Base-by-base conservation (phyloP, 2,113 vertebrate genomes). In the Corythoichthys haematopterus region DNA sequence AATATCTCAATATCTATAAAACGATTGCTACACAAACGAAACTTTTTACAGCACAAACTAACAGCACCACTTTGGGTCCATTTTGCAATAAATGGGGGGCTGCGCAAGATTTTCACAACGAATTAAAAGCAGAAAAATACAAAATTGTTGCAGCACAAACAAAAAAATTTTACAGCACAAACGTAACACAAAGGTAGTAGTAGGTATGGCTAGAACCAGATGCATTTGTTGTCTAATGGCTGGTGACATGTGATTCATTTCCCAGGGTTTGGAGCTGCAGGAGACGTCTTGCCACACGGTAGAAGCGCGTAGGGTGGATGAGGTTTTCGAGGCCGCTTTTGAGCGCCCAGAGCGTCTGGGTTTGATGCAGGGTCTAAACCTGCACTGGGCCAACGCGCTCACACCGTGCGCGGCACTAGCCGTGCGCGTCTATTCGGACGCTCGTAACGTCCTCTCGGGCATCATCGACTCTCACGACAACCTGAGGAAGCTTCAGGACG, bases 261-360 rank as follows among this genome's bases (percentile, higher is more conserved):
- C 73, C 70, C 80, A 99, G 96, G 97, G 97, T 3, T 82, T 98
- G 70, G 97, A 99, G 90, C 88, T 99, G 60, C 96, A 98, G 86
- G 97, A 98, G 87, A 99, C 97, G 0, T 98, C 97, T 7, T 98
- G 97, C 79, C 97, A 99, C 78, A 94, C 96, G 4, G 95, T 94
- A 72, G 97, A 99, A 90, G 97, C 96, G 38, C 93, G 90, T 68
- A 90, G 93, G 78, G 95, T 99, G 60, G 96, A 98, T 65, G 96
- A 99, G 85, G 92, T 99, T 59, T 99, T 99, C 69, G 95, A 94
- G 84, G 90, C 83, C 55, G 95, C 95, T 8, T 97, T 98, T 43
- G 93, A 95, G 73, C 90, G 90, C 4, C 90, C 94, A 4, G 94
- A 95, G 68, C 78, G 74, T 45, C 65, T 88, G 0, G 89, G 89